Percentiles rank a stretch among this genome's conserved stretches.
Conservation (phyloP, 2,888 invertebrate genomes). For the Zaprionus bogoriensis region DNA sequence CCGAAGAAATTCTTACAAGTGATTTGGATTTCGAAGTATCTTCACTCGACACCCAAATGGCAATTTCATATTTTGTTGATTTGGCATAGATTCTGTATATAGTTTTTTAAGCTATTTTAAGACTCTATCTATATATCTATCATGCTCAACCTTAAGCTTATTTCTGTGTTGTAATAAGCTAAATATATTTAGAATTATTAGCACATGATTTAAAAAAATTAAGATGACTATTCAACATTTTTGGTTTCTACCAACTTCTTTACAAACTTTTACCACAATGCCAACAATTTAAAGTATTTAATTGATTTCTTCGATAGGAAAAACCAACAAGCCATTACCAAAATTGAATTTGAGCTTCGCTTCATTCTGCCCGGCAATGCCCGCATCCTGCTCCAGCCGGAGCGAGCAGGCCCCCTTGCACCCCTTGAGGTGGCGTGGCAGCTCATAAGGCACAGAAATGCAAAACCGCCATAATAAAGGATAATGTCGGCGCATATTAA, state of each 20-base stretch:
- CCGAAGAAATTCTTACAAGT: not conserved
- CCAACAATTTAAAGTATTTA: conserved; percentile 51
- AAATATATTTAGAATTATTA: too few relatives aligned
- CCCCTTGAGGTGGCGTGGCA: conserved; percentile 55
- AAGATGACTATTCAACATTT: too few relatives aligned
- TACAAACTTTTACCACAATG: conserved; percentile 3
- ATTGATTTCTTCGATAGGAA: conserved; percentile 54
- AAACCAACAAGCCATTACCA: conserved; percentile 50
- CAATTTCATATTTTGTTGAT: too few relatives aligned
- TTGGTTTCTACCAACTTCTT: too few relatives aligned
- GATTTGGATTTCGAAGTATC: too few relatives aligned
- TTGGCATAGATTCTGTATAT: too few relatives aligned
- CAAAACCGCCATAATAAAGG: conserved; percentile 77
- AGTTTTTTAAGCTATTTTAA: too few relatives aligned
- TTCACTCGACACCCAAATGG: too few relatives aligned
- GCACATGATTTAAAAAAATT: too few relatives aligned
- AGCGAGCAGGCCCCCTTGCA: not conserved
- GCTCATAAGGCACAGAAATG: conserved; percentile 73
- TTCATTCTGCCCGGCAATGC: conserved; percentile 12
- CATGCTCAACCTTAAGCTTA: too few relatives aligned
- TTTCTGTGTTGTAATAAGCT: too few relatives aligned
- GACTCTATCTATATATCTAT: too few relatives aligned
- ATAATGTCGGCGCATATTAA: conserved; percentile 79
- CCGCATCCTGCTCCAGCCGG: not conserved
- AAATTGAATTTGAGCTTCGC: conserved; percentile 40